A percentile compares a stretch with the other conserved stretches of the same genome.
These are phyloP conservation scores for Periophthalmus magnuspinnatus DNA, from an alignment of 2,797 vertebrate genomes.

Conservation along the genomic window DNA sequence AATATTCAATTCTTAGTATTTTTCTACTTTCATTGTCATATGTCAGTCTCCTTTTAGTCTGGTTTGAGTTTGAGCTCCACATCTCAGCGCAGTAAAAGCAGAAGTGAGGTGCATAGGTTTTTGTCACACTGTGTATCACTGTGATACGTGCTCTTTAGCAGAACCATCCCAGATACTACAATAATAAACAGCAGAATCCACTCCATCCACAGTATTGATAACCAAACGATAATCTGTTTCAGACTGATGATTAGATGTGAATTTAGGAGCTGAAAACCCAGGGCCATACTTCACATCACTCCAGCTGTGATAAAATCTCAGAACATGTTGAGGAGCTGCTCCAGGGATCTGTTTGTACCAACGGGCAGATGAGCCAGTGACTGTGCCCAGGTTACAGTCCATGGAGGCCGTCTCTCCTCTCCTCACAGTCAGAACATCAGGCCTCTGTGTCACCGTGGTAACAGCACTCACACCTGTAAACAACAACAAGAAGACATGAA, in stretches of 20 bases:
- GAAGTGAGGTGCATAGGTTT: constrained; percentile 45
- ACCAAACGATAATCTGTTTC: constrained; percentile 39
- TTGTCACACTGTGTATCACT: constrained; percentile 52
- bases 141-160: not conserved
- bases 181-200: constrained; percentile 53
- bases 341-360: constrained; percentile 40
- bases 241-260: constrained; percentile 28
- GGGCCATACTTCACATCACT: not conserved
- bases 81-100: constrained; percentile 17
- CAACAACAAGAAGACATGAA: constrained; percentile 21
- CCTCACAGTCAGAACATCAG: constrained; percentile 41
- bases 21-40: not conserved
- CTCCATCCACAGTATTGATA: constrained; percentile 39
- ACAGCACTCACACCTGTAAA: constrained; percentile 62
- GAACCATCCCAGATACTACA: not conserved
- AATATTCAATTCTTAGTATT: not conserved
- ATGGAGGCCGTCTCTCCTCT: constrained; percentile 55
- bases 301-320: rapidly evolving
- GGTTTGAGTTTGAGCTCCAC: not conserved
- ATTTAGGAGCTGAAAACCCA: constrained; percentile 43
- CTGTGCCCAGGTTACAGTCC: constrained; percentile 26
- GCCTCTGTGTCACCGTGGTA: constrained; percentile 61
- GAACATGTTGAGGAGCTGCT: constrained; percentile 18
- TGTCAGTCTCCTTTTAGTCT: too few relatives aligned
- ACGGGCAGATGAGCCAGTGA: not conserved